phyloP scores from a whole-genome alignment of 2,797 vertebrate genomes.

The Mycteria americana region DNA sequence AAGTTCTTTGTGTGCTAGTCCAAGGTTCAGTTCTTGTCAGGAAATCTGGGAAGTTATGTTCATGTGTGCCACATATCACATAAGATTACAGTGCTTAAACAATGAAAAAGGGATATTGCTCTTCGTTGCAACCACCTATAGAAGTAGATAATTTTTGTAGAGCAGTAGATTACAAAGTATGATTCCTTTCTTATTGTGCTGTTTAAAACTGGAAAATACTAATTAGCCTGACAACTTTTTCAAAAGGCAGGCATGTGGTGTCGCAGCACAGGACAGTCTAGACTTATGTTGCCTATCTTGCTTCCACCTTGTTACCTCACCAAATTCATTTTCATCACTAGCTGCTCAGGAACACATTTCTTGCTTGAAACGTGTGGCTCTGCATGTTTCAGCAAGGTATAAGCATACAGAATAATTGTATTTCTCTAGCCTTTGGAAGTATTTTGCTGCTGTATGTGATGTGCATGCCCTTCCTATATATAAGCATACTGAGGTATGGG shows the following conservation, averaged over 20 bases:
- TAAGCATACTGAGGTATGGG: neutral
- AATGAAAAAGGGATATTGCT: neutral
- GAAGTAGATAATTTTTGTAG: neutral
- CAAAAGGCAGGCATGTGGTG: neutral
- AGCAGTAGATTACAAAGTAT: neutral
- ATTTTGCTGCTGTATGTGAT: neutral
- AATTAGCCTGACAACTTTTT: neutral
- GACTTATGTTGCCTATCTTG: fast-evolving
- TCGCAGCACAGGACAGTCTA: neutral
- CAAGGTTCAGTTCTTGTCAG: neutral
- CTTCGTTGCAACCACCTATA: neutral
- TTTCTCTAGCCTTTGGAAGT: neutral
- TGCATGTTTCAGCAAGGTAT: neutral
- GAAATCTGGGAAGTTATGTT: neutral
- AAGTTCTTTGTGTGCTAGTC: neutral
- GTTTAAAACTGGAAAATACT: neutral
- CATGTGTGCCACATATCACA: neutral
- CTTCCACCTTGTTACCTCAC: neutral
- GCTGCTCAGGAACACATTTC: neutral
- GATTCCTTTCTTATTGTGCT: neutral
- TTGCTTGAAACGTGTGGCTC: neutral
- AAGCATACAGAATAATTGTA: neutral
- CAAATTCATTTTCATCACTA: neutral
- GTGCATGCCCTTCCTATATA: neutral
- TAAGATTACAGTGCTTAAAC: neutral